These are phyloP conservation scores for Phyllotis vaccarum DNA, from an alignment of 2,797 vertebrate species.

Conservation along the genomic window DNA sequence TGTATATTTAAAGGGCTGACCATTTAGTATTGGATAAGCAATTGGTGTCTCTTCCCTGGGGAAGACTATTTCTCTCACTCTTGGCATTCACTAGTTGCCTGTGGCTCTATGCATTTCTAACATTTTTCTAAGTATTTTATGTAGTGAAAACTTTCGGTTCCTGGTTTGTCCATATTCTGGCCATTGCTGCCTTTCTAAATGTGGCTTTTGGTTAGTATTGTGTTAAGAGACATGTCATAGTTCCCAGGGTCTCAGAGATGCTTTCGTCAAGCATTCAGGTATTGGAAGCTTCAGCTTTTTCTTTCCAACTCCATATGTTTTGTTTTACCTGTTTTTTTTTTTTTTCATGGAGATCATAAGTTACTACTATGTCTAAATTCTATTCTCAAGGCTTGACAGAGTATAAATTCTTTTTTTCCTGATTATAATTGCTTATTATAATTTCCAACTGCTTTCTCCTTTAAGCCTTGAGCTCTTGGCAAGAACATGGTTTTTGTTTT, in stretches of 20 bases:
- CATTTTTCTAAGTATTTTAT: neutral
- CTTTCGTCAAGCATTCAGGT: neutral
- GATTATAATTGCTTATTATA: neutral
- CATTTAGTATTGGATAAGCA: neutral
- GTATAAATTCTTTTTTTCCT: neutral
- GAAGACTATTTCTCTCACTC: neutral
- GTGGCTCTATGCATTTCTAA: neutral
- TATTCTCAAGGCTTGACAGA: neutral
- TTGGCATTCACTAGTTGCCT: neutral
- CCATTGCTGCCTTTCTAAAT: neutral
- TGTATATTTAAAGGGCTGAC: neutral
- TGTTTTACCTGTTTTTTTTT: neutral
- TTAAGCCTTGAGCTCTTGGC: neutral
- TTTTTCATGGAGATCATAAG: neutral
- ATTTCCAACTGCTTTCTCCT: neutral
- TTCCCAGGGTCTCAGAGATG: neutral
- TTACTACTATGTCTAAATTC: neutral
- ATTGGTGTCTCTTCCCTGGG: neutral
- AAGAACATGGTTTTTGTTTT: neutral
- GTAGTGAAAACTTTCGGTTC: neutral
- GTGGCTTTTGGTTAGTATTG: neutral
- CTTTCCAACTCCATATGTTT: neutral
- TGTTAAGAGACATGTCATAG: neutral
- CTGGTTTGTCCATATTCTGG: neutral
- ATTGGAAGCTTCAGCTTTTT: neutral